Evolutionary conservation across 2,113 vertebrate genomes (phyloP).

Genomic region (Echinops telfairi): DNA sequence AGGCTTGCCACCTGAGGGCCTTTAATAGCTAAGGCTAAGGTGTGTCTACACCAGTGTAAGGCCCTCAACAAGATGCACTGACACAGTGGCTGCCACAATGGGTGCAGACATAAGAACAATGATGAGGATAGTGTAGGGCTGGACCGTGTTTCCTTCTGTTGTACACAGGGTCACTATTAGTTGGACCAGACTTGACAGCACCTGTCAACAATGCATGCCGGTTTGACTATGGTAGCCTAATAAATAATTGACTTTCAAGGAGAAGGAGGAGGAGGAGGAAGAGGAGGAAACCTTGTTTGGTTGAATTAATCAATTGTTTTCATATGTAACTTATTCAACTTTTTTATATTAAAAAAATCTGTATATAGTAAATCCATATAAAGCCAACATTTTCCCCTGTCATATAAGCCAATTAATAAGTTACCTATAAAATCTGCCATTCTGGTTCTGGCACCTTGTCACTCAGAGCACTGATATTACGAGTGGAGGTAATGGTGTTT

Average conservation of each 20-base stretch:
- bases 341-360: constrained; percentile 3
- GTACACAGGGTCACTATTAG: too few species aligned
- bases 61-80: too few species aligned
- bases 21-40: constrained; percentile 43
- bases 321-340: background rate
- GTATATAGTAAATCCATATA: background rate
- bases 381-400: background rate
- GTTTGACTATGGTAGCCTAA: background rate
- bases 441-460: background rate
- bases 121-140: too few species aligned
- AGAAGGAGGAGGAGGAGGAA: background rate
- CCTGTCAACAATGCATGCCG: too few species aligned
- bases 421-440: background rate
- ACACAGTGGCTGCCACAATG: too few species aligned
- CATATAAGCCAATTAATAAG: background rate
- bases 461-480: background rate
- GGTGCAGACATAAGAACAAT: too few species aligned
- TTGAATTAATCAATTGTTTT: background rate
- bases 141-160: too few species aligned
- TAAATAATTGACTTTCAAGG: constrained; percentile 13
- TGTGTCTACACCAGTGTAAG: background rate
- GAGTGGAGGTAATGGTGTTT: background rate
- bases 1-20: constrained; percentile 73
- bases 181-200: too few species aligned
- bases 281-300: background rate